These are phyloP conservation scores for Oedothorax gibbosus DNA, from an alignment of 1,140 invertebrate species.

Conservation along the genomic window DNA sequence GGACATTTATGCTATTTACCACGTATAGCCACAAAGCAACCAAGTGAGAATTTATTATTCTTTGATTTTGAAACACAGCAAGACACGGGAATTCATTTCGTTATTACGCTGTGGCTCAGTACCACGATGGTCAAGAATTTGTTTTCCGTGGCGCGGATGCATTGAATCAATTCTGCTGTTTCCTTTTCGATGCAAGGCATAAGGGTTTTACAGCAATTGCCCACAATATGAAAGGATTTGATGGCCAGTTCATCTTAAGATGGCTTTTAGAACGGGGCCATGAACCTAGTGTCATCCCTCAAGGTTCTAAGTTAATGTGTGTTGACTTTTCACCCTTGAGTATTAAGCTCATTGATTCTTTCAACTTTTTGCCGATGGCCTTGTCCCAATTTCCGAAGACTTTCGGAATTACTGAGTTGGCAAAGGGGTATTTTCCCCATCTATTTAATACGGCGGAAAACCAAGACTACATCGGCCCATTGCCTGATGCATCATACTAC, in stretches of 20 bases:
- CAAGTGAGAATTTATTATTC: not conserved
- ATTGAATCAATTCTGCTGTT: not conserved
- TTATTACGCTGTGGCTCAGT: conserved; percentile 5
- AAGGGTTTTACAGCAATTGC: conserved; percentile 10
- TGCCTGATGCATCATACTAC: not conserved
- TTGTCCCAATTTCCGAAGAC: not conserved
- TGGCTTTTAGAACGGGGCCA: not conserved
- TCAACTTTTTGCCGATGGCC: conserved; percentile 2
- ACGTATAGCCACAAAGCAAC: not conserved
- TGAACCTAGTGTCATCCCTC: not conserved
- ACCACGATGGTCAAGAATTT: not conserved
- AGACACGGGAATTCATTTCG: not conserved
- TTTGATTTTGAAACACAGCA: conserved; percentile 22
- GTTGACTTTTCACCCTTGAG: not conserved
- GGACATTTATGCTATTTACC: not conserved
- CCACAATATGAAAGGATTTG: conserved; percentile 45
- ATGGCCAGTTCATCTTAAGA: not conserved
- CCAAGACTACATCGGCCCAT: not conserved
- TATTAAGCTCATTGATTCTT: conserved; percentile 7
- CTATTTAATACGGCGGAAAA: not conserved
- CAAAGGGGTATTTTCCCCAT: conserved; percentile 25
- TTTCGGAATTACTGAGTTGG: conserved; percentile 48
- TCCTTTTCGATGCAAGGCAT: not conserved
- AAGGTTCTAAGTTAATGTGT: not conserved
- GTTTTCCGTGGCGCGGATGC: not conserved